phyloP scores from a whole-genome alignment of 1,140 invertebrate genomes.

The Ruditapes philippinarum region DNA sequence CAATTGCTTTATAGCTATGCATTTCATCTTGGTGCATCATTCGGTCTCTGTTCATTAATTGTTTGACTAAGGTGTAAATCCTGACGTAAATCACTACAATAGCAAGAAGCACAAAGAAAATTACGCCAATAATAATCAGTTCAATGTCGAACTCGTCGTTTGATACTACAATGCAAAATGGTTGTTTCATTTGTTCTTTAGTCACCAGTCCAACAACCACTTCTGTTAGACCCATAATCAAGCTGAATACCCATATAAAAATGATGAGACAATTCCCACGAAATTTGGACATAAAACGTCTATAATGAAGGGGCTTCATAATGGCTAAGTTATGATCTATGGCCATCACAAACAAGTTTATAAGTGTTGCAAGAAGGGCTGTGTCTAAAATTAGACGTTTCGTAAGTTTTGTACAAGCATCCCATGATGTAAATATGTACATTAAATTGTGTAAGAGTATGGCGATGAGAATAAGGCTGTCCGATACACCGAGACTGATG shows the following conservation, averaged over 20 bases:
- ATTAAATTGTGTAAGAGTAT: slow-evolving; percentile 36
- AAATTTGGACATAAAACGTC: slow-evolving; percentile 88
- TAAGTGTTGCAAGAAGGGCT: slow-evolving; percentile 87
- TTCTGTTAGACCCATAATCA: slow-evolving; percentile 87
- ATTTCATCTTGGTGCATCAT: slow-evolving; percentile 2
- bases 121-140: slow-evolving; percentile 82
- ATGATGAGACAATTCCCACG: slow-evolving; percentile 91
- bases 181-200: neutral
- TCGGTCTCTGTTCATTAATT: slow-evolving; percentile 1
- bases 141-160: slow-evolving; percentile 76
- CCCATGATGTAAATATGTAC: slow-evolving; percentile 16
- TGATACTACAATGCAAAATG: slow-evolving; percentile 85
- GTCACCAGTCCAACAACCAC: slow-evolving; percentile 67
- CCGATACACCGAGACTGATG: slow-evolving; percentile 76
- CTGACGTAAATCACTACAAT: slow-evolving; percentile 71
- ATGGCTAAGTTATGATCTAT: slow-evolving; percentile 94
- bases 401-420: slow-evolving; percentile 61
- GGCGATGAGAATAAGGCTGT: slow-evolving; percentile 73
- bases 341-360: slow-evolving; percentile 90
- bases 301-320: slow-evolving; percentile 94
- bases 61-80: slow-evolving; percentile 55
- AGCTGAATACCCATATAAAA: slow-evolving; percentile 88
- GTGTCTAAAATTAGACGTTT: slow-evolving; percentile 67
- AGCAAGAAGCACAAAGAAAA: slow-evolving; percentile 85
- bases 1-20: slow-evolving; percentile 89